Evolutionary conservation across 2,113 vertebrate genomes (phyloP), one percentile per base, ranked within the genome.

Genomic region (Tragulus kanchil): DNA sequence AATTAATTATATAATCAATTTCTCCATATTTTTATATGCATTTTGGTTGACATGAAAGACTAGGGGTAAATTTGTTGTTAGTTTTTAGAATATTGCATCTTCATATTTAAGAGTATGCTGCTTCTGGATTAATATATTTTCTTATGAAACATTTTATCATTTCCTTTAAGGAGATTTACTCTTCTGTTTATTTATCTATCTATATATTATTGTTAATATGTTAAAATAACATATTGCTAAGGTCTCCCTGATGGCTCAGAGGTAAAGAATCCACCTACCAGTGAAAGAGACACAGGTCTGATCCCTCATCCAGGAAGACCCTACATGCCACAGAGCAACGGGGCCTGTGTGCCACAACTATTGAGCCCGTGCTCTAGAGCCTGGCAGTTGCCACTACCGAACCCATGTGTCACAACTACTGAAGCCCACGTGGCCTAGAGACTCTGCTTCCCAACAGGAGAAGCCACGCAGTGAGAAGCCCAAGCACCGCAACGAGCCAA

Each of bases 401-500:
- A 42, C 21, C n/a, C 21, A 45, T 3, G 42, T 69, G 67, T 69
- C n/a, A 36, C 17, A 11, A 69, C 16, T 4, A 17, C 67, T 5
- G 67, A 73, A 13, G 10, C 69, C 11, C 19, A 25, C 1, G 21
- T 0, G 0, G 36, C 42, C 67, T 25, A 0, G 21, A 45, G 21
- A 21, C 42, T 45, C 36, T 13, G 42, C 42, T 45, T 21, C 3
- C 36, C 42, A 25, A 14, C 11, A 6, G 1, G 11, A 73, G 23
- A 45, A 12, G 69, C 69, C 69, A 23, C 69, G 69, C 69, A 42
- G 23, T 0, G 2, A 73, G 69, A 21, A 23, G 69, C 36, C 42
- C 0, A 1, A 23, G 45, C 1, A 1, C 69, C 1, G 1, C 69
- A 45, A 42, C 69, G 0, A 13, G 21, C 36, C 36, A 36, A 73